These are phyloP conservation scores for Cossypha caffra DNA, from an alignment of 2,797 vertebrate species.

Conservation along the genomic window DNA sequence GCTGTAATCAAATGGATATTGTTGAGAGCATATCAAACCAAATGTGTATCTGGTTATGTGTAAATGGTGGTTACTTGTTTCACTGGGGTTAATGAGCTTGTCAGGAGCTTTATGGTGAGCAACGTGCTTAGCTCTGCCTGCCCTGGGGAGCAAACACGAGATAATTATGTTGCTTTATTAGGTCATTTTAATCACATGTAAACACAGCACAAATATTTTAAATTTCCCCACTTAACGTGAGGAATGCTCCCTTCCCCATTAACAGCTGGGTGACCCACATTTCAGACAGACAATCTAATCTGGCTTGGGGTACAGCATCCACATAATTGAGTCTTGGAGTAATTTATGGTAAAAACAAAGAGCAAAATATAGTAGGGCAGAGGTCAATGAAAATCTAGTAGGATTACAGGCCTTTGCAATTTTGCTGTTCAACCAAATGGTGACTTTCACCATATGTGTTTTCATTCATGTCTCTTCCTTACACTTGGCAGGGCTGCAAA, in stretches of 20 bases:
- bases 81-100: background rate
- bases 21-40: background rate
- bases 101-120: background rate
- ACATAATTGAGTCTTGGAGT: background rate
- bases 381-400: background rate
- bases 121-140: background rate
- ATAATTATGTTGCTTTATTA: background rate
- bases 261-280: background rate
- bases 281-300: background rate
- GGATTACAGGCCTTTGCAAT: background rate
- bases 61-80: background rate
- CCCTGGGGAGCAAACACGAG: background rate
- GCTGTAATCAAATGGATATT: background rate
- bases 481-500: background rate
- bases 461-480: background rate
- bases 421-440: background rate
- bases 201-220: background rate
- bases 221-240: background rate
- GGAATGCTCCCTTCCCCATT: background rate
- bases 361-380: background rate
- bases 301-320: background rate
- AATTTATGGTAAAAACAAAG: constrained; percentile 11
- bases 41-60: background rate
- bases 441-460: background rate
- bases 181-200: background rate